Conservation (phyloP, 2,888 invertebrate species). For the Protodeltote pygarga region DNA sequence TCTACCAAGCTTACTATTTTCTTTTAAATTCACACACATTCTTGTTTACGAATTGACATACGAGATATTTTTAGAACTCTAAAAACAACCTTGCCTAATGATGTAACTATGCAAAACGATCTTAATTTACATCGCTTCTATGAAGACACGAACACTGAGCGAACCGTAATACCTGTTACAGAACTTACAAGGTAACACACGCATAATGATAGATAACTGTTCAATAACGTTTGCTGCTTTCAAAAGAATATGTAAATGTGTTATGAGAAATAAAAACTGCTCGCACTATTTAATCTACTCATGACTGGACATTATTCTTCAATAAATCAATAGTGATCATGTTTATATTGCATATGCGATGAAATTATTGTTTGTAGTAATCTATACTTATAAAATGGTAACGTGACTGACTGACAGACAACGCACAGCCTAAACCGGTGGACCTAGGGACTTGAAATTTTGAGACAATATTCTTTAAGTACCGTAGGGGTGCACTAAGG, state of each 20-base stretch:
- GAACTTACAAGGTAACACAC: constrained; percentile 17
- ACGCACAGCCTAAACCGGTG: too few relatives aligned
- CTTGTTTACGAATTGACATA: too few relatives aligned
- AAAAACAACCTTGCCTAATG: constrained; percentile 10
- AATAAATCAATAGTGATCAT: constrained; percentile 33
- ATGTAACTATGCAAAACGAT: constrained; percentile 26
- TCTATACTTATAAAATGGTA: too few relatives aligned
- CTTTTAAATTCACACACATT: too few relatives aligned
- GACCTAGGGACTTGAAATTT: too few relatives aligned
- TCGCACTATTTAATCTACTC: constrained; percentile 46
- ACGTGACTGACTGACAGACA: too few relatives aligned
- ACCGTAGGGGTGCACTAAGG: too few relatives aligned
- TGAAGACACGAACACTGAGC: constrained; percentile 22
- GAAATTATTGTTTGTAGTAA: constrained; percentile 19
- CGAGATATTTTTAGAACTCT: too few relatives aligned
- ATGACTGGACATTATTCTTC: constrained; percentile 39
- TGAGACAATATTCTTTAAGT: too few relatives aligned
- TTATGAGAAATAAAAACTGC: constrained; percentile 37
- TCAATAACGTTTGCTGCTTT: constrained; percentile 38
- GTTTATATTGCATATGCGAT: constrained; percentile 34
- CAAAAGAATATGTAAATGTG: constrained; percentile 28
- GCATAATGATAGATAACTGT: constrained; percentile 41
- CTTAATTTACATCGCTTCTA: constrained; percentile 18
- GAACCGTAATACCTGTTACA: constrained; percentile 36
- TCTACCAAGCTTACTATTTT: too few relatives aligned